Conservation (phyloP, 1,140 invertebrate species). For the Bombus terrestris region DNA sequence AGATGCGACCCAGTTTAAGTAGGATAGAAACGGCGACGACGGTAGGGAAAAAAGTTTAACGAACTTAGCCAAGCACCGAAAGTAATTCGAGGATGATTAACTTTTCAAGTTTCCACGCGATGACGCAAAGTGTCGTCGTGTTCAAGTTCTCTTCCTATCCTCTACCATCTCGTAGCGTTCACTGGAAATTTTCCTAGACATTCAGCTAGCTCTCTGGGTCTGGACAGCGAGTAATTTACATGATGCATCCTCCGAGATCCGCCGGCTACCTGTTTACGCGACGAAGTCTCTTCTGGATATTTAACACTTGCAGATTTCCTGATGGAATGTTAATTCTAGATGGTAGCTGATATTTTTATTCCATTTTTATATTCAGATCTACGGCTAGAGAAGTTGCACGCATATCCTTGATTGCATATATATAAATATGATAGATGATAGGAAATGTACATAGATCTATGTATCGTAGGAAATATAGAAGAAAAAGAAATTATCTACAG, state of each 20-base stretch:
- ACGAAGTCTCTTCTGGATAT: neutral
- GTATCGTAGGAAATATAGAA: too few species aligned
- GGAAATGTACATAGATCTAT: too few species aligned
- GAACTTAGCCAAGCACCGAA: conserved; percentile 15
- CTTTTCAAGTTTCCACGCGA: conserved; percentile 22
- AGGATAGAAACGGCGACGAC: neutral
- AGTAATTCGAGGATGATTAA: conserved; percentile 33
- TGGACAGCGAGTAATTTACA: conserved; percentile 9
- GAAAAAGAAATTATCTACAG: neutral
- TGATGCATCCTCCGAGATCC: neutral
- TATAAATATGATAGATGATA: too few species aligned
- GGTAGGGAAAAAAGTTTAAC: conserved; percentile 21
- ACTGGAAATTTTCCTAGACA: neutral
- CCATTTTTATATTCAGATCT: neutral
- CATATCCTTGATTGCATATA: too few species aligned
- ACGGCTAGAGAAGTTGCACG: too few species aligned
- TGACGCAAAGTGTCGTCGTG: conserved; percentile 2
- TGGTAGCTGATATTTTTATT: neutral
- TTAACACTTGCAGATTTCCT: neutral
- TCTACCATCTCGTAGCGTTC: neutral
- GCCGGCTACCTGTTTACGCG: neutral
- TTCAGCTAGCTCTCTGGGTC: neutral
- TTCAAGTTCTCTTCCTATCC: neutral
- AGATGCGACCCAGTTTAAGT: neutral
- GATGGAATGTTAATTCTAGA: too few species aligned